These are phyloP conservation scores for Tenthredo mesomela DNA, from an alignment of 2,888 invertebrate species.

Conservation along the genomic window DNA sequence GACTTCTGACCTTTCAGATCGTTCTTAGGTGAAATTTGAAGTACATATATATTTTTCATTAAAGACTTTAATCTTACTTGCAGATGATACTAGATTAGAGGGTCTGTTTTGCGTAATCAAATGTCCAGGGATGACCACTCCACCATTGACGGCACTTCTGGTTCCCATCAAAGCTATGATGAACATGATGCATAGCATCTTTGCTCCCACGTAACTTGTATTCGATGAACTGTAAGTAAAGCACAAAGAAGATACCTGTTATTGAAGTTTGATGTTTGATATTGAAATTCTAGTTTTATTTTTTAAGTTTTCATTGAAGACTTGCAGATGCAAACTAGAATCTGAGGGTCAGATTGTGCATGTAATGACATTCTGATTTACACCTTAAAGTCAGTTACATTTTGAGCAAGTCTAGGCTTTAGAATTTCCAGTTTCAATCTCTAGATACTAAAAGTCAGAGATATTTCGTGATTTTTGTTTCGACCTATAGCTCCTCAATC, in stretches of 20 bases:
- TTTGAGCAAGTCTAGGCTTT: too few species aligned
- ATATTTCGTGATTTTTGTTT: too few species aligned
- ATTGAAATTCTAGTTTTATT: too few species aligned
- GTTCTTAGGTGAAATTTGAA: neutral
- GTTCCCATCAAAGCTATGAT: conserved; percentile 8
- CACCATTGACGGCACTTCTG: neutral
- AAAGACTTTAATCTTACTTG: neutral
- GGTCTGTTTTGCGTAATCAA: neutral
- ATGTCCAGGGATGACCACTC: conserved; percentile 8
- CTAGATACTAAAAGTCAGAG: too few species aligned
- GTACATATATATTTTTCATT: neutral
- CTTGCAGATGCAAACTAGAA: neutral
- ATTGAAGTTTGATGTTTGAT: neutral
- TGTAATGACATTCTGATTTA: too few species aligned
- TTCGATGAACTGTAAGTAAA: neutral
- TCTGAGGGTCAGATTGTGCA: too few species aligned
- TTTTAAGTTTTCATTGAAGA: too few species aligned
- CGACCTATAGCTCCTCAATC: too few species aligned
- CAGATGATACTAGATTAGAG: neutral
- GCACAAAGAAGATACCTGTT: neutral
- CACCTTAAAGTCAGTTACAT: too few species aligned
- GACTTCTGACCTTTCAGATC: neutral
- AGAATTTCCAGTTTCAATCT: too few species aligned
- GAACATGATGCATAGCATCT: conserved; percentile 10
- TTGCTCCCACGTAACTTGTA: neutral